Evolutionary conservation across 1,140 invertebrate genomes (phyloP), one percentile per base, ranked within the genome.

Genomic region (Scaptomyza graminum): DNA sequence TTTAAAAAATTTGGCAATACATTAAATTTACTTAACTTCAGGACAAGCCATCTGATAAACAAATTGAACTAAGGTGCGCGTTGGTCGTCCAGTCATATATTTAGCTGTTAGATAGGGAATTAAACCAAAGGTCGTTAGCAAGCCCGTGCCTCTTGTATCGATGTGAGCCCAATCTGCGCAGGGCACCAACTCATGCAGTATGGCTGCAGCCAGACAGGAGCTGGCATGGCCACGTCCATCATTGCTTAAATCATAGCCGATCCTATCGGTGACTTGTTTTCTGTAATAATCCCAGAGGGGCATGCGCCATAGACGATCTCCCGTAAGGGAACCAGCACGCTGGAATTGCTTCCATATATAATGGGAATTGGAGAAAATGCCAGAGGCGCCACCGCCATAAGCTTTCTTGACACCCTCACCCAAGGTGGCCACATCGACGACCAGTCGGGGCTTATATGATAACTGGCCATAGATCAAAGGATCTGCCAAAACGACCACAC

Each of bases 261-360:
- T 65, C 9, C 81, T 66, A 37, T 88, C 79, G 44, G 93, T 95
- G 43, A 98, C 92, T 83, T 95, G 93, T 55, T 94, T 94, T 0
- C 94, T 94, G 84, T 95, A 98, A 81, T 94, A 94, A 41, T 96
- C 94, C 94, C 96, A 98, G 1, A 98, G 90, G 0, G 97, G 97
- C 93, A 98, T 94, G 76, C 97, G 93, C 97, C 97, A 98, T 1
- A 98, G 93, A 46, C 97, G 93, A 90, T 98, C 97, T 0, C 97
- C 97, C 8, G 96, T 96, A 7, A 93, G 72, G 9, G 92, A 91
- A 15, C 96, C 95, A 7, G 96, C 95, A 11, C 93, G 79, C 73
- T 94, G 93, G 37, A 97, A 79, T 22, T 93, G 91, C 46, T 94
- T 90, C 92, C 94, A 97, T 13, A 96, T 78, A 15, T 93, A 90